phyloP scores from a whole-genome alignment of 1,140 invertebrate species.

The Micrasema longulum region DNA sequence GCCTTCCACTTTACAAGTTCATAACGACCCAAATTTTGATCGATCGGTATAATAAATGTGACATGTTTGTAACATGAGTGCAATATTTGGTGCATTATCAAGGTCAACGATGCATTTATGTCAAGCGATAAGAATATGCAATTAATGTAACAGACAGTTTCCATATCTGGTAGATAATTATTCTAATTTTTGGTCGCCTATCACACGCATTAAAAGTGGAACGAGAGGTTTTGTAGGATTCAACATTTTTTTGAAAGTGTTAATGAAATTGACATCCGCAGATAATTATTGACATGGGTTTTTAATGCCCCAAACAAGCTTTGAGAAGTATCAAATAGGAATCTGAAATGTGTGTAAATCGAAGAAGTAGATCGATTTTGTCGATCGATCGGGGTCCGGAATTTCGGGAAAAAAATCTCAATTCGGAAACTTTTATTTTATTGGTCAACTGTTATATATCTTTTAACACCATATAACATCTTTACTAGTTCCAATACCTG shows the following conservation, averaged over 20 bases:
- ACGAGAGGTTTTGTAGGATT: constrained; percentile 10
- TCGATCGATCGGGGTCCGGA: too few relatives aligned
- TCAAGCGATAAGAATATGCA: constrained; percentile 34
- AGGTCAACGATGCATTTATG: constrained; percentile 36
- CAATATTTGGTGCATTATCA: constrained; percentile 44
- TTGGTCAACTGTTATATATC: too few relatives aligned
- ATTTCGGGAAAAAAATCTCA: too few relatives aligned
- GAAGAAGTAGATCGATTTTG: too few relatives aligned
- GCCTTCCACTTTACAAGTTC: constrained; percentile 10
- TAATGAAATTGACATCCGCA: constrained; percentile 20
- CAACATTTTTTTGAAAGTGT: constrained; percentile 13
- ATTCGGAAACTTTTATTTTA: too few relatives aligned
- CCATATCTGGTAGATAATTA: constrained; percentile 33
- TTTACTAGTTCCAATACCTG: too few relatives aligned
- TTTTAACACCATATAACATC: too few relatives aligned
- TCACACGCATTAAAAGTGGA: constrained; percentile 3
- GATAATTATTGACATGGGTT: too few relatives aligned
- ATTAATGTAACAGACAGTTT: constrained; percentile 32
- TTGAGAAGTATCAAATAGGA: too few relatives aligned
- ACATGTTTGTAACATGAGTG: background rate
- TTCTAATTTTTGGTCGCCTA: constrained; percentile 11
- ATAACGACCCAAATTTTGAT: background rate
- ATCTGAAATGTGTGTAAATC: too few relatives aligned
- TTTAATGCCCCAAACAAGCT: too few relatives aligned
- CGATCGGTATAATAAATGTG: background rate